Evolutionary conservation across 37 sponge, comb jelly and placozoan genomes (phyloP).

Genomic region (Geodia barretti): DNA sequence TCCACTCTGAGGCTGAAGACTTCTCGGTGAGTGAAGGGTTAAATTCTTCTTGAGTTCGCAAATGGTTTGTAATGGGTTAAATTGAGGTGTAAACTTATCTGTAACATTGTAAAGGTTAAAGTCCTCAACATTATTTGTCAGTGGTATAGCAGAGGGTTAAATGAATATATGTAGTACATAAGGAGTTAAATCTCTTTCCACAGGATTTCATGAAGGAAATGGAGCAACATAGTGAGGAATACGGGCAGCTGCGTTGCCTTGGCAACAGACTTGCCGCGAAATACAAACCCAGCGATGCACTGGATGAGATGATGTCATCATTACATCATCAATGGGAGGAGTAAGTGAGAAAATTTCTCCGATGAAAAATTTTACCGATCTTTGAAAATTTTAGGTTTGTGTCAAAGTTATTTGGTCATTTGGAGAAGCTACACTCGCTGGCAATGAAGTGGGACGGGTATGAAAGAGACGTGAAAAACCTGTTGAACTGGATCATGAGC

Average conservation of each 20-base stretch:
- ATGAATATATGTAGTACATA: not conserved
- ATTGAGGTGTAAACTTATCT: not conserved
- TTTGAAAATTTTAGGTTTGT: too few species aligned
- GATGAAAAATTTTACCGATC: too few species aligned
- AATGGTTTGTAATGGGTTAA: not conserved
- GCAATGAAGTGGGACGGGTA: slow-evolving; percentile 48
- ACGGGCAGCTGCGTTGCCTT: slow-evolving; percentile 6
- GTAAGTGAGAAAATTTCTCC: slow-evolving; percentile 17
- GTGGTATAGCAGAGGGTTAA: not conserved
- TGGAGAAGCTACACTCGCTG: slow-evolving; percentile 24
- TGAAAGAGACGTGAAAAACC: slow-evolving; percentile 48
- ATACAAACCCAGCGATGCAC: slow-evolving; percentile 39
- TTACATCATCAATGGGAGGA: slow-evolving; percentile 23
- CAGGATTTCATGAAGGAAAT: slow-evolving; percentile 53
- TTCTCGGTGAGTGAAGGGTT: slow-evolving; percentile 51
- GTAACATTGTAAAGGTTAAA: not conserved
- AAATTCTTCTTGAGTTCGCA: too few species aligned
- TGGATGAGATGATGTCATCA: slow-evolving; percentile 28
- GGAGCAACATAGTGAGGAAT: slow-evolving; percentile 38
- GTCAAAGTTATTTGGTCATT: too few species aligned
- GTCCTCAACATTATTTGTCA: too few species aligned
- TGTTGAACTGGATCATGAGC: slow-evolving; percentile 62
- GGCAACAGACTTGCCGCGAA: not conserved
- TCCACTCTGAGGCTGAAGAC: slow-evolving; percentile 41
- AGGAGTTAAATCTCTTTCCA: too few species aligned